These are phyloP conservation scores for Halesus radiatus DNA, from an alignment of 1,140 invertebrate genomes.

Conservation along the genomic window DNA sequence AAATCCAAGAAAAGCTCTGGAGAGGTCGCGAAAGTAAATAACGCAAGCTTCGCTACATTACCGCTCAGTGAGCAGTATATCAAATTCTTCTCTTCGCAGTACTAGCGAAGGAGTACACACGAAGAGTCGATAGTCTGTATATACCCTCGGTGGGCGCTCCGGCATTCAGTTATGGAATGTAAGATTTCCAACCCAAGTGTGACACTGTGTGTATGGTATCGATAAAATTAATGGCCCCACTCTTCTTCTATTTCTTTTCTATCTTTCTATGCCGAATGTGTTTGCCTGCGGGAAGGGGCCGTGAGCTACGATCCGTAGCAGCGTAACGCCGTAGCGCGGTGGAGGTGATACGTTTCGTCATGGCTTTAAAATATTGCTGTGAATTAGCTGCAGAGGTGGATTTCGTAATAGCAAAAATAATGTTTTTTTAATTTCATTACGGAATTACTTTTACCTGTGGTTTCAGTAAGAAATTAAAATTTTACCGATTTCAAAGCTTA, in stretches of 20 bases:
- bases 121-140: too few relatives aligned
- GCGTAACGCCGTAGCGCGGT: neutral
- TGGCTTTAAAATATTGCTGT: constrained; percentile 45
- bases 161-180: constrained; percentile 54
- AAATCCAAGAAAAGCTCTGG: neutral
- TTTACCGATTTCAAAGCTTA: too few relatives aligned
- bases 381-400: constrained; percentile 38
- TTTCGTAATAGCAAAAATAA: too few relatives aligned
- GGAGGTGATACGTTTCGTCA: constrained; percentile 48
- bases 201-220: constrained; percentile 58
- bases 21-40: constrained; percentile 38
- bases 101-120: too few relatives aligned
- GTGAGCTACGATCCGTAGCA: constrained; percentile 4
- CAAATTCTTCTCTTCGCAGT: constrained; percentile 50
- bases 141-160: neutral
- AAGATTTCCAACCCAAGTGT: constrained; percentile 46
- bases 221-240: constrained; percentile 59
- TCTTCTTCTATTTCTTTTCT: constrained; percentile 58
- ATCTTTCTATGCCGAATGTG: constrained; percentile 57
- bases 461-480: too few relatives aligned
- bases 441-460: too few relatives aligned
- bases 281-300: constrained; percentile 14
- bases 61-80: constrained; percentile 51
- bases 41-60: constrained; percentile 34
- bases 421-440: too few relatives aligned